Evolutionary conservation across 2,888 invertebrate genomes (phyloP).

Genomic region (Bimastos eiseni): DNA sequence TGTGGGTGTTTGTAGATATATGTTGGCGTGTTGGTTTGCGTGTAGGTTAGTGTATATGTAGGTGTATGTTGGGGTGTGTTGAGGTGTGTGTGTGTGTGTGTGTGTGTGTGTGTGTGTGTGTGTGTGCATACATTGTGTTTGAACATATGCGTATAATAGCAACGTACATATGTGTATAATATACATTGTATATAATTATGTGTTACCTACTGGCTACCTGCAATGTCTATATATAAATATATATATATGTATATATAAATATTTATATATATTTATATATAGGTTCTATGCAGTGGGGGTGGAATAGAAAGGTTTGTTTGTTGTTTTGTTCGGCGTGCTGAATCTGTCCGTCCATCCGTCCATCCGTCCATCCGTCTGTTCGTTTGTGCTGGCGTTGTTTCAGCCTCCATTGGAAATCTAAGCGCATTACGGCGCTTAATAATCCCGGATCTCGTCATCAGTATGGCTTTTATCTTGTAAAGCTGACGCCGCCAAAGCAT

Average conservation of each 20-base stretch:
- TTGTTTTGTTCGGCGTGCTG: neutral
- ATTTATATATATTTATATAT: neutral
- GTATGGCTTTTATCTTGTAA: slow-evolving; percentile 26
- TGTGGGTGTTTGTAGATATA: too few species aligned
- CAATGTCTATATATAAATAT: too few species aligned
- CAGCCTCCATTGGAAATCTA: slow-evolving; percentile 2
- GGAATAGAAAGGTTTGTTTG: neutral
- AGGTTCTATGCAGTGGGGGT: neutral
- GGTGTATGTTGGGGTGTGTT: too few species aligned
- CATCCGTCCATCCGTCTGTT: neutral
- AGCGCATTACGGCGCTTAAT: slow-evolving; percentile 19
- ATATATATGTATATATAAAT: neutral
- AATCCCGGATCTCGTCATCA: slow-evolving; percentile 20
- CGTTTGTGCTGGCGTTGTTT: neutral
- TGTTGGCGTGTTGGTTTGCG: too few species aligned
- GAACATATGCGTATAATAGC: too few species aligned
- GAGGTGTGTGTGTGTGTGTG: too few species aligned
- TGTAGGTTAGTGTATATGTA: too few species aligned
- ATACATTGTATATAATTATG: too few species aligned
- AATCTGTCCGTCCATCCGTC: neutral
- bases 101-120: too few species aligned
- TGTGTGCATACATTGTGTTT: too few species aligned
- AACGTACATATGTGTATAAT: too few species aligned
- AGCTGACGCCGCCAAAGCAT: slow-evolving; percentile 22
- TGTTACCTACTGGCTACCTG: too few species aligned